A percentile compares a stretch with the other conserved stretches of the same genome.
phyloP scores from a whole-genome alignment of 2,113 vertebrate genomes.

The Hemicordylus capensis region DNA sequence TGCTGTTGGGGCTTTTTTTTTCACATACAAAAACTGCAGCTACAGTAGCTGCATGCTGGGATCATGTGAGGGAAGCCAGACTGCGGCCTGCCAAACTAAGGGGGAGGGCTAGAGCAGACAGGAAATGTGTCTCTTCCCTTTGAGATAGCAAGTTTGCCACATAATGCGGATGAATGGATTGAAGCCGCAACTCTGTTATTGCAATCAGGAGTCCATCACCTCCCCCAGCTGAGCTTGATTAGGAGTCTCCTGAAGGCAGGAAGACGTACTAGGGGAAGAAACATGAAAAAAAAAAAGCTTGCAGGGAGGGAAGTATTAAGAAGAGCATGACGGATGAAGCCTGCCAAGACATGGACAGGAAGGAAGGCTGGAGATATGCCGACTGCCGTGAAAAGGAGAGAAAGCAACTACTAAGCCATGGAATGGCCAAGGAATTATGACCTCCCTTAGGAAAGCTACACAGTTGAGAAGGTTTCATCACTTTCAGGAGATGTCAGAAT shows the following conservation, averaged over 20 bases:
- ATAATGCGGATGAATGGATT: background rate
- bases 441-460: background rate
- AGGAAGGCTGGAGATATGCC: background rate
- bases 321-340: background rate
- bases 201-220: constrained; percentile 15
- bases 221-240: constrained; percentile 19
- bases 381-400: background rate
- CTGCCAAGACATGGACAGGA: constrained; percentile 14
- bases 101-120: background rate
- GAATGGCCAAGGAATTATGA: background rate
- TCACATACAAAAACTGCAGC: background rate
- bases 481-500: background rate
- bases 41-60: background rate
- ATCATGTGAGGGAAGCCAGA: constrained; percentile 4
- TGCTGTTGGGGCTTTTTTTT: background rate
- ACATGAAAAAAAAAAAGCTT: background rate
- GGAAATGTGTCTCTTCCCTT: constrained; percentile 11
- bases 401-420: background rate
- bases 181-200: background rate
- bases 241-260: background rate
- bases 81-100: background rate
- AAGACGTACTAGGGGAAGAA: background rate
- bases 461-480: background rate
- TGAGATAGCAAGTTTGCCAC: constrained; percentile 16
- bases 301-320: background rate